A percentile compares a stretch with the other conserved stretches of the same genome.
Conservation (phyloP, 2,113 vertebrate genomes). For the Loxodonta africana region DNA sequence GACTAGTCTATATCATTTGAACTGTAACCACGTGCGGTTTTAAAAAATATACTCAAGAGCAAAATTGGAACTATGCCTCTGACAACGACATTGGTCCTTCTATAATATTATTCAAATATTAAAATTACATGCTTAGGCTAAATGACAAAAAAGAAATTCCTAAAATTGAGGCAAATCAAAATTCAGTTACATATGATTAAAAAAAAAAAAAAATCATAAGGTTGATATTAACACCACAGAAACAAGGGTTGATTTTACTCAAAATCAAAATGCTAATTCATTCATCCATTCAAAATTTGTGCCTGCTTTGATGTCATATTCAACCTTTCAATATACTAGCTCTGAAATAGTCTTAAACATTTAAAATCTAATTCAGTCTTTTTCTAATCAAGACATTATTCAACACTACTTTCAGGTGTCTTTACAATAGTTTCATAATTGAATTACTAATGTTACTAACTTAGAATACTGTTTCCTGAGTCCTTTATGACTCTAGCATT, state of each 20-base stretch:
- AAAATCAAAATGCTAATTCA: constrained; percentile 49
- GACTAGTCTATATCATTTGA: neutral
- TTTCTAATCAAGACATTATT: constrained; percentile 27
- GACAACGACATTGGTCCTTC: neutral
- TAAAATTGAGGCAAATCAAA: constrained; percentile 35
- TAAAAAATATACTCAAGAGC: constrained; percentile 27
- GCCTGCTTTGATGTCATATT: neutral
- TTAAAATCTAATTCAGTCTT: constrained; percentile 39
- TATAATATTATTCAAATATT: constrained; percentile 11
- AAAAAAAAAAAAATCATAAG: neutral
- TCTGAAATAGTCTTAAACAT: constrained; percentile 41
- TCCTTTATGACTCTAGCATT: neutral
- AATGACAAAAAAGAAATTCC: neutral
- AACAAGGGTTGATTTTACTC: constrained; percentile 44
- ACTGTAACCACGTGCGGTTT: neutral
- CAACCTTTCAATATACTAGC: neutral
- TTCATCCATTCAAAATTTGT: constrained; percentile 6
- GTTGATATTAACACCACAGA: neutral
- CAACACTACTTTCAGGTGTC: constrained; percentile 10
- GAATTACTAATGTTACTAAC: neutral
- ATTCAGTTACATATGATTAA: neutral
- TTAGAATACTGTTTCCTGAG: neutral
- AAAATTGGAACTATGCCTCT: constrained; percentile 4
- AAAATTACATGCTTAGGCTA: constrained; percentile 27
- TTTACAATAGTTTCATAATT: constrained; percentile 53